A percentile compares a stretch with the other conserved stretches of the same genome.
phyloP scores from a whole-genome alignment of 1,140 invertebrate genomes.

The Dryas iulia region DNA sequence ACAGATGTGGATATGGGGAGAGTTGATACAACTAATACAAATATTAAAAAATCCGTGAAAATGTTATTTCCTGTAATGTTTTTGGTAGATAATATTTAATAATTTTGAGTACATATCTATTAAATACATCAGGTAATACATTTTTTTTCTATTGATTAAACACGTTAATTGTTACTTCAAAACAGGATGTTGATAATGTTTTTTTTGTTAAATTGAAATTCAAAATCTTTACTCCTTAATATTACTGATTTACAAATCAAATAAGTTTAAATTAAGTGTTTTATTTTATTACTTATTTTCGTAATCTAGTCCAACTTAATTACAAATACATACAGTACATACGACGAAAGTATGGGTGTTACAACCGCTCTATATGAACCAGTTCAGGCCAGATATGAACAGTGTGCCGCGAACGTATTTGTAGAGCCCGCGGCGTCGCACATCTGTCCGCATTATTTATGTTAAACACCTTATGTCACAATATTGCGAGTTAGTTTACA shows the following conservation, averaged over 20 bases:
- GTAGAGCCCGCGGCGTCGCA: constrained; percentile 66
- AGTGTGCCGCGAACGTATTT: constrained; percentile 67
- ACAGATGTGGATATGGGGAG: constrained; percentile 56
- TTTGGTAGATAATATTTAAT: neutral
- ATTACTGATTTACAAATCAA: no score
- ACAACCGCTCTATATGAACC: constrained; percentile 13
- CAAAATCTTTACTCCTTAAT: neutral
- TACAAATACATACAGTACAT: neutral
- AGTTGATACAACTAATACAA: constrained; percentile 42
- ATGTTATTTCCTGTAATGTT: neutral
- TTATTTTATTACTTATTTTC: neutral
- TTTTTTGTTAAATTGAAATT: neutral
- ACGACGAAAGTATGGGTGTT: neutral
- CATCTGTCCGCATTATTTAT: constrained; percentile 79
- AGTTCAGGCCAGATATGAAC: constrained; percentile 42
- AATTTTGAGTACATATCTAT: no score
- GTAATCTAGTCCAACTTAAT: neutral
- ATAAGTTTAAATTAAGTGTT: no score
- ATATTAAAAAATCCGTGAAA: neutral
- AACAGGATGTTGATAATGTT: neutral
- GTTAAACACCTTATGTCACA: constrained; percentile 80
- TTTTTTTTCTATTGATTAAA: no score
- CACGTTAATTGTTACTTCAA: no score
- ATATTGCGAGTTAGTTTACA: constrained; percentile 75
- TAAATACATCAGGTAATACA: no score